Evolutionary conservation across 2,113 vertebrate species (phyloP), one percentile per base, ranked within the genome.

Genomic region (Paralichthys olivaceus): DNA sequence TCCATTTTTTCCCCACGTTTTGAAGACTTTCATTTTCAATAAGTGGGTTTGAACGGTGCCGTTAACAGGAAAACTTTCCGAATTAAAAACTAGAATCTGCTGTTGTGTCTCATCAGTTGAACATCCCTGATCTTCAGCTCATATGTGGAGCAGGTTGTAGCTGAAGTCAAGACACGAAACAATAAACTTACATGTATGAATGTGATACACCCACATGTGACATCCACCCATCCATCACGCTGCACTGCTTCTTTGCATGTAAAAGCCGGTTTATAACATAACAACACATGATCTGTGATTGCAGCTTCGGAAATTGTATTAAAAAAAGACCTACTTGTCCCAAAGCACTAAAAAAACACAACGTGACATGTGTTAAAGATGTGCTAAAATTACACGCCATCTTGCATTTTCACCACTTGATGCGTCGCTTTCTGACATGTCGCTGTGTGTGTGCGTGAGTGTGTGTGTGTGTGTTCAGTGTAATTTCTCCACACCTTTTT

Each of bases 341-440:
- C 66, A 76, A 66, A 62, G 43, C 7, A 3, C 20, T 62, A 64
- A 72, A 80, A 69, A 64, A 17, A 34, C 58, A 61, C 51, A 55
- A 34, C 49, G 54, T 75, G 79, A 83, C 81, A 71, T 13, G 75
- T 81, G 69, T 76, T 84, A 84, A 85, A 85, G 74, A 75, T 65
- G 83, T 81, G 73, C 81, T 81, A 86, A 84, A 87, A 84, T 86
- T 67, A 78, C 81, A 84, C 71, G 79, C 83, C 90, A 87, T 87
- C 80, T 87, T 89, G 76, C 77, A 90, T 90, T 90, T 84, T 65
- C 28, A 71, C 65, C 15, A 72, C 81, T 84, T 84, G 80, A 86
- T 83, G 86, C 84, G 79, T 89, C 61, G 58, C 83, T 61, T 67
- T 72, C 59, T 25, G 69, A 87, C 84, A 77, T 32, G 13, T 65